Evolutionary conservation across 2,113 vertebrate species (phyloP), one percentile per base, ranked within the genome.

Genomic region (Poicephalus meyeri): DNA sequence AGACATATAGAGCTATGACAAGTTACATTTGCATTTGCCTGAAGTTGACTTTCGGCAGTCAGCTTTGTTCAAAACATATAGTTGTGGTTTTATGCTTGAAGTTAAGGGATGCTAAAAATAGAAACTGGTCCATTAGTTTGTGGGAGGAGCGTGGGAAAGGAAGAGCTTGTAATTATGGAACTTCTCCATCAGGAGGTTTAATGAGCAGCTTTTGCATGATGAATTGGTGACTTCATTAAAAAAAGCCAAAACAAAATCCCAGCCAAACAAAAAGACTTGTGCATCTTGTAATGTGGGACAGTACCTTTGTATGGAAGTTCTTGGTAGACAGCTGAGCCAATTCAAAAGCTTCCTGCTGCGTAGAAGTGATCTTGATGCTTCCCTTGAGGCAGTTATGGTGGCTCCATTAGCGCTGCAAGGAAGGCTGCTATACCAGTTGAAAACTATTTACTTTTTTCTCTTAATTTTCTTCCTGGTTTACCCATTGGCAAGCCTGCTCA

Each of bases 31-130:
- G 12, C 1, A 25, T 33, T 35, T 82, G 42, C 81, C 79, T 89
- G 14, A 71, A 42, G 26, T 3, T 87, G 60, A 28, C 49, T 84
- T 83, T 12, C 33, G 28, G 19, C 74, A 37, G 55, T 71, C 52
- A 68, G 0, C 31, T 68, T 84, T 35, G 63, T 63, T 52, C 23
- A 46, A 55, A 91, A 74, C 6, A n/a, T 0, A 0, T 39, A 13
- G 9, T n/a, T 70, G 28, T 46, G n/a, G 53, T 71, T 92, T 80
- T 76, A 8, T 61, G 16, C 69, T 84, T 80, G 71, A 85, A 64
- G 25, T 76, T 72, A 76, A 80, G 46, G 24, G 18, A 35, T 82
- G 5, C 28, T 84, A 52, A 69, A 68, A 88, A 31, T 44, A 80
- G 44, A 16, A 86, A 18, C 16, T 5, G 11, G 7, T 49, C 49